A percentile compares a stretch with the other conserved stretches of the same genome.
phyloP scores from a whole-genome alignment of 2,888 invertebrate species.

The Frankliniella fusca region DNA sequence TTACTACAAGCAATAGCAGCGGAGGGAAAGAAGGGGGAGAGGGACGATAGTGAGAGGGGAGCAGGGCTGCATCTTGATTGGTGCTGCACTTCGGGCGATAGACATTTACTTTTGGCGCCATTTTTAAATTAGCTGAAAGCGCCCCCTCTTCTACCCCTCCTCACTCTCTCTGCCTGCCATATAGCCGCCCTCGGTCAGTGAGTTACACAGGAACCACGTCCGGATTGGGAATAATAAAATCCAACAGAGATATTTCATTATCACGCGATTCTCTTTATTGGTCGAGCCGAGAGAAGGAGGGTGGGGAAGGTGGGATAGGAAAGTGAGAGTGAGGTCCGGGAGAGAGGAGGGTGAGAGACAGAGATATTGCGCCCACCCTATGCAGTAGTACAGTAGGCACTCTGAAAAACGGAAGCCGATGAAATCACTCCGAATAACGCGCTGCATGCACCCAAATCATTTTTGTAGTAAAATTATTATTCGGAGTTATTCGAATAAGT shows the following conservation, averaged over 20 bases:
- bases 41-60: background rate
- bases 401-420: no score
- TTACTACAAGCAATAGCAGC: background rate
- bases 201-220: no score
- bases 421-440: no score
- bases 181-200: background rate
- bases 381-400: no score
- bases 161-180: background rate
- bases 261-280: background rate
- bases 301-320: background rate
- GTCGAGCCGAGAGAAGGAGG: background rate
- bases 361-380: no score
- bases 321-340: slow-evolving; percentile 2
- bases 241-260: background rate
- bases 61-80: no score
- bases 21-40: background rate
- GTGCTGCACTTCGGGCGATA: background rate
- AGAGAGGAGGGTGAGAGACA: background rate
- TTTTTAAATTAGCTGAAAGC: background rate
- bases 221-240: background rate
- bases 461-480: no score
- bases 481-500: no score
- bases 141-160: background rate
- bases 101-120: background rate
- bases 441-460: no score